phyloP scores from a whole-genome alignment of 2,113 vertebrate species.

The Litocranius walleri region DNA sequence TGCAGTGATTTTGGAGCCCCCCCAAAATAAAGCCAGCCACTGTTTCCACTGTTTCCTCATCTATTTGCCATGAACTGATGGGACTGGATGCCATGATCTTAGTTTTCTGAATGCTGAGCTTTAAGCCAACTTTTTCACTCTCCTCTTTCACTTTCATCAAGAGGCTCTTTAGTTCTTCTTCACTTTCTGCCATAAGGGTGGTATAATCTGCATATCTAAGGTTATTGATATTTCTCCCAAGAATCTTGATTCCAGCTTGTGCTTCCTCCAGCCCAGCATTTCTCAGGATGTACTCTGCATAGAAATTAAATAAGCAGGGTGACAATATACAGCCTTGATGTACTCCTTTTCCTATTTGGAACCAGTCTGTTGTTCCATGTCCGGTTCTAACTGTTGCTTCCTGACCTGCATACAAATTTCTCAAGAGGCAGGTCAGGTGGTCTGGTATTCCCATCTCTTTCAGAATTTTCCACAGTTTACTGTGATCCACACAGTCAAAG shows the following conservation, averaged over 20 bases:
- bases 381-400: neutral
- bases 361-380: neutral
- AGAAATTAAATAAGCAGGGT: neutral
- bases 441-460: neutral
- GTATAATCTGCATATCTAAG: rapidly evolving
- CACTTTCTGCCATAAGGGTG: neutral
- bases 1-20: neutral
- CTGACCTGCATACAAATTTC: neutral
- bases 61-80: neutral
- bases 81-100: neutral
- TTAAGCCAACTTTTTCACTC: neutral
- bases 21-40: neutral
- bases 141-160: neutral
- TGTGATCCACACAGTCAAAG: neutral
- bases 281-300: neutral
- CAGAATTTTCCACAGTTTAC: neutral
- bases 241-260: neutral
- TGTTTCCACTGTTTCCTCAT: neutral
- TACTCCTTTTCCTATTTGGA: neutral
- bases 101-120: neutral
- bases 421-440: neutral
- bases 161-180: neutral
- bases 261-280: neutral
- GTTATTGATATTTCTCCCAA: neutral
- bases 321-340: neutral